phyloP scores from a whole-genome alignment of 2,888 invertebrate species.

The Orchesella flavescens region DNA sequence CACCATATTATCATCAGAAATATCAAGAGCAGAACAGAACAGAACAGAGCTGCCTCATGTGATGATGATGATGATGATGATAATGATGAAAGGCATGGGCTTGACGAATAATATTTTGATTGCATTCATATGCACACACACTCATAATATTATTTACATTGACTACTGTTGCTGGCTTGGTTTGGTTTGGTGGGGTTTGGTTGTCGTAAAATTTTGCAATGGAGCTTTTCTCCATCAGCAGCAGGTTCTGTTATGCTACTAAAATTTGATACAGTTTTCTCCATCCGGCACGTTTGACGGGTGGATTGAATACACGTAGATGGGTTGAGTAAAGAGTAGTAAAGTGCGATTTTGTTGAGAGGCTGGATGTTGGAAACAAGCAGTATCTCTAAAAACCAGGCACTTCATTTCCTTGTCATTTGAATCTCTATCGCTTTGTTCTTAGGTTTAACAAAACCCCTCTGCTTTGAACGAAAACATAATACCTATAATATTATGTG shows the following conservation, averaged over 20 bases:
- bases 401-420: slow-evolving; percentile 55
- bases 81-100: not conserved
- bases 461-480: not conserved
- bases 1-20: too few species aligned
- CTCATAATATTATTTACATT: not conserved
- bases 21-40: too few species aligned
- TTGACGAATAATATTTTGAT: slow-evolving; percentile 57
- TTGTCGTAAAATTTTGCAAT: not conserved
- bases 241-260: too few species aligned
- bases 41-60: too few species aligned
- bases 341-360: slow-evolving; percentile 8
- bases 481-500: not conserved
- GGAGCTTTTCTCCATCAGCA: not conserved
- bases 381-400: slow-evolving; percentile 16
- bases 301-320: too few species aligned
- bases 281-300: too few species aligned
- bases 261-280: slow-evolving; percentile 8
- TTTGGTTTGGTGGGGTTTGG: too few species aligned
- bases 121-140: slow-evolving; percentile 50
- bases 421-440: not conserved
- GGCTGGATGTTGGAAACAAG: slow-evolving; percentile 11
- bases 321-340: not conserved
- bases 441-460: not conserved
- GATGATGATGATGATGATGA: slow-evolving; percentile 6
- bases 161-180: too few species aligned